These are phyloP conservation scores for Aphelenchoides bicaudatus DNA, from an alignment of 2,888 invertebrate species.

Conservation along the genomic window DNA sequence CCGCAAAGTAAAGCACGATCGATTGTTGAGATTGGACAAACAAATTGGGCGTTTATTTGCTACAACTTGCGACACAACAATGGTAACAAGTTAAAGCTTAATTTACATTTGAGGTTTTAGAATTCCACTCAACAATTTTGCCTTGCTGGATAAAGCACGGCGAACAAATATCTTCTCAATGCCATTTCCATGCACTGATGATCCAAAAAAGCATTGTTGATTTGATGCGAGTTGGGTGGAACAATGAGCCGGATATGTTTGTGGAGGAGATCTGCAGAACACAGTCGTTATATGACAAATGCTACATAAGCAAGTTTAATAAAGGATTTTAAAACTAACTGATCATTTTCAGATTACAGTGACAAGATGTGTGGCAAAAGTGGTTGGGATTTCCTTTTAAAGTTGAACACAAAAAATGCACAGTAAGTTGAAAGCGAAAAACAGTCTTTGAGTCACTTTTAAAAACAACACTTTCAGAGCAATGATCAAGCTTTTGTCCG, in stretches of 20 bases:
- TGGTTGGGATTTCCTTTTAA: constrained; percentile 43
- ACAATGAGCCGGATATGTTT: constrained; percentile 35
- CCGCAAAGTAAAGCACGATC: constrained; percentile 38
- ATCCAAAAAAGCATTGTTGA: constrained; percentile 39
- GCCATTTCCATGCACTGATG: constrained; percentile 34
- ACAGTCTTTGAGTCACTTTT: constrained; percentile 5
- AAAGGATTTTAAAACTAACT: neutral
- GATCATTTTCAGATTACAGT: neutral
- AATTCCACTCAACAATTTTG: constrained; percentile 23
- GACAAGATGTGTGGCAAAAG: constrained; percentile 43
- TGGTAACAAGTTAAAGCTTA: constrained; percentile 32
- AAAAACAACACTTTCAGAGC: neutral
- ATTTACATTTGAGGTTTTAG: no score
- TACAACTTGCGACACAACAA: constrained; percentile 41
- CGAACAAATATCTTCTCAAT: constrained; percentile 26
- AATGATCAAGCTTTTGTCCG: neutral
- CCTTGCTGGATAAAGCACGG: constrained; percentile 31
- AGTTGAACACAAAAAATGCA: constrained; percentile 45
- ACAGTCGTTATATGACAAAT: constrained; percentile 46
- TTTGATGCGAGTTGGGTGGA: constrained; percentile 41
- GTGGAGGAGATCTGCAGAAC: constrained; percentile 43
- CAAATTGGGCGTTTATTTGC: constrained; percentile 44
- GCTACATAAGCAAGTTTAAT: constrained; percentile 44
- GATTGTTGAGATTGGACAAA: constrained; percentile 43
- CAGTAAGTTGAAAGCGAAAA: constrained; percentile 38